These are phyloP conservation scores for Toxostoma redivivum DNA, from an alignment of 2,113 vertebrate species.

Conservation along the genomic window DNA sequence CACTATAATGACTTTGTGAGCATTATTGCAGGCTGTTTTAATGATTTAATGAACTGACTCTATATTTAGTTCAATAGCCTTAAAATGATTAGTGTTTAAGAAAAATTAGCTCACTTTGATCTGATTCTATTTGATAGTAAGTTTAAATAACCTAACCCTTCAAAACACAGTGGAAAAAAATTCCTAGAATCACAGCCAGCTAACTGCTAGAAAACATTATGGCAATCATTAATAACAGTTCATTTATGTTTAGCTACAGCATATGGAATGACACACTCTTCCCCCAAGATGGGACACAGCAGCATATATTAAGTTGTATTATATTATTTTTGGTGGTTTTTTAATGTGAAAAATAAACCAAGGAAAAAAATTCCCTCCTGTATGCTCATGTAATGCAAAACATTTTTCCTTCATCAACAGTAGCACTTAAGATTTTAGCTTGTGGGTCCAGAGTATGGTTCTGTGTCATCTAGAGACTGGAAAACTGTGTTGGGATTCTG, in stretches of 20 bases:
- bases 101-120: conserved; percentile 88
- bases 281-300: conserved; percentile 43
- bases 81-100: conserved; percentile 91
- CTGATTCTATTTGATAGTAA: conserved; percentile 84
- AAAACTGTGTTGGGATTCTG: neutral
- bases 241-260: conserved; percentile 77
- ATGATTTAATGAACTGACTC: conserved; percentile 93
- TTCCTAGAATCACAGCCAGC: conserved; percentile 77
- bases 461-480: neutral
- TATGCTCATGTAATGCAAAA: neutral
- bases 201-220: conserved; percentile 78
- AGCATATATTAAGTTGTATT: conserved; percentile 14
- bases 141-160: conserved; percentile 85
- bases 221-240: conserved; percentile 78
- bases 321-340: neutral
- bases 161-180: conserved; percentile 80
- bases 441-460: neutral
- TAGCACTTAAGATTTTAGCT: neutral
- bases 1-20: conserved; percentile 90
- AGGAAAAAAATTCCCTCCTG: neutral
- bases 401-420: neutral
- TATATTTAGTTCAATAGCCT: conserved; percentile 86
- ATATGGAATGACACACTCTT: conserved; percentile 61
- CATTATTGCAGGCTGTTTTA: conserved; percentile 89
- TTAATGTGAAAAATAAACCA: neutral